phyloP scores from a whole-genome alignment of 2,113 vertebrate genomes.

The Synchiropus splendidus region DNA sequence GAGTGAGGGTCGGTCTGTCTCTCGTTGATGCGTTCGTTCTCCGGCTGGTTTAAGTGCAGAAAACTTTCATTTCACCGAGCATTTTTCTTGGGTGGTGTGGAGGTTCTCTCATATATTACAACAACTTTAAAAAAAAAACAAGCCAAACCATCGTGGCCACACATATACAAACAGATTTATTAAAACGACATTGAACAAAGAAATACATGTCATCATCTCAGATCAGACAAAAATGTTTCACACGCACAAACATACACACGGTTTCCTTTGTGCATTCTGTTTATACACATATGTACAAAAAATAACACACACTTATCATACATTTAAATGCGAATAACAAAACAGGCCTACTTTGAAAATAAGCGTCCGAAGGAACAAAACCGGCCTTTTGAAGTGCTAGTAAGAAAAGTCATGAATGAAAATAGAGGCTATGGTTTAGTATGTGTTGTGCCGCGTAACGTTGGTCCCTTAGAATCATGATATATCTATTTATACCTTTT shows the following conservation, averaged over 20 bases:
- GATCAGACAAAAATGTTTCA: conserved; percentile 35
- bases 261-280: conserved; percentile 28
- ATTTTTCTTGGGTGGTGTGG: no score
- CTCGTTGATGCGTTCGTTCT: no score
- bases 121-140: conserved; percentile 1
- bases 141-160: conserved; percentile 19
- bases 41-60: no score
- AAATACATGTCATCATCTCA: conserved; percentile 42
- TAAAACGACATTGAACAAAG: conserved; percentile 49
- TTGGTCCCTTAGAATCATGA: conserved; percentile 60
- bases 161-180: conserved; percentile 54
- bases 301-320: conserved; percentile 37
- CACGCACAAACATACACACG: conserved; percentile 11
- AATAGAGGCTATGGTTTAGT: conserved; percentile 54
- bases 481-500: conserved; percentile 48
- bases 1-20: no score
- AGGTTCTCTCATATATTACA: no score
- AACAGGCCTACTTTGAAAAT: conserved; percentile 19
- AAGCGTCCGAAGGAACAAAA: conserved; percentile 8
- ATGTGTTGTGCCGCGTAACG: conserved; percentile 38
- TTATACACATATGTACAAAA: conserved; percentile 58
- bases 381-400: conserved; percentile 40
- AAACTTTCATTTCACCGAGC: no score
- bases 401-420: conserved; percentile 52
- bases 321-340: conserved; percentile 36